Percentiles rank a stretch among this genome's conserved stretches.
phyloP scores from a whole-genome alignment of 2,888 invertebrate species.

The Neoascia interrupta region DNA sequence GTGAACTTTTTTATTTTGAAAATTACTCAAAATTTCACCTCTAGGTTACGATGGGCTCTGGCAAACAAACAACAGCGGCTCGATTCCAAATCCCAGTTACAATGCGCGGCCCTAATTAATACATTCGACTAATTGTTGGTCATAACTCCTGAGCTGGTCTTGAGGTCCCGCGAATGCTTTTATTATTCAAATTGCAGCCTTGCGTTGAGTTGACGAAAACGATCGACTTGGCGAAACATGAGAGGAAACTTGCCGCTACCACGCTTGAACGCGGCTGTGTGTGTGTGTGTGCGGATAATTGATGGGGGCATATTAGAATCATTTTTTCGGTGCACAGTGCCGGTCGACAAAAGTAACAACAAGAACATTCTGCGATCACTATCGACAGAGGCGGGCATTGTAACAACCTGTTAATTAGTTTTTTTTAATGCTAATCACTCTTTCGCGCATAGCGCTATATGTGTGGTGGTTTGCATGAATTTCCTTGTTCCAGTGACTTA shows the following conservation, averaged over 20 bases:
- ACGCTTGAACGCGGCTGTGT: not conserved
- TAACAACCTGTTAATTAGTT: constrained; percentile 68
- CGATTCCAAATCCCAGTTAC: constrained; percentile 14
- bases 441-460: constrained; percentile 17
- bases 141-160: constrained; percentile 2
- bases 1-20: constrained; percentile 35
- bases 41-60: too few species aligned
- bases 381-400: constrained; percentile 54
- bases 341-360: constrained; percentile 16
- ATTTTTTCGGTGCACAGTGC: constrained; percentile 15
- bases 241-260: too few species aligned
- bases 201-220: constrained; percentile 35
- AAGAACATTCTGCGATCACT: constrained; percentile 30
- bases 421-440: constrained; percentile 68
- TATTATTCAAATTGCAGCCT: constrained; percentile 36
- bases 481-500: constrained; percentile 63
- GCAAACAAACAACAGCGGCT: too few species aligned
- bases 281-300: constrained; percentile 32
- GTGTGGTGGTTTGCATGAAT: constrained; percentile 42
- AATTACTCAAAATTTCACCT: constrained; percentile 49
- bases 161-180: not conserved
- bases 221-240: constrained; percentile 27
- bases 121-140: constrained; percentile 45
- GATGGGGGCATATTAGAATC: constrained; percentile 46
- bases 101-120: constrained; percentile 40